Evolutionary conservation across 2,113 vertebrate species (phyloP).

Genomic region (Psephotus haematonotus): DNA sequence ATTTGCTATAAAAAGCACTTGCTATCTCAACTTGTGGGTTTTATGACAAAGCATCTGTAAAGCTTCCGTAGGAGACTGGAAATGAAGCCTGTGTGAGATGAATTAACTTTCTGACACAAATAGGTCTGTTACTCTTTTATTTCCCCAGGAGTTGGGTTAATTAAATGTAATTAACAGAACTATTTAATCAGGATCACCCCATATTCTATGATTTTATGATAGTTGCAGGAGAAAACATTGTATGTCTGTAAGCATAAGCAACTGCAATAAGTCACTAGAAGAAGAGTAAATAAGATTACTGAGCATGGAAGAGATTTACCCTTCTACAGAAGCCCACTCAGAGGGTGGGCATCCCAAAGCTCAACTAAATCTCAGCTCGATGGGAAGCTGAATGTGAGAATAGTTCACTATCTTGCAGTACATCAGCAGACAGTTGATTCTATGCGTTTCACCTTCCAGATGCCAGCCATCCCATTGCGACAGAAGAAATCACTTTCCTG

Average conservation of each 20-base stretch:
- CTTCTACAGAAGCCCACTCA: background rate
- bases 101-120: background rate
- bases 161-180: background rate
- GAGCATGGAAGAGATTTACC: background rate
- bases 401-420: background rate
- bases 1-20: background rate
- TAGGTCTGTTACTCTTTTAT: background rate
- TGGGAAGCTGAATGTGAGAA: background rate
- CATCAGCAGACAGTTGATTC: background rate
- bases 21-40: background rate
- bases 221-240: background rate
- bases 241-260: background rate
- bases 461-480: background rate
- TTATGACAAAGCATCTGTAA: background rate
- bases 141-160: background rate
- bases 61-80: background rate
- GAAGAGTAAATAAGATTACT: background rate
- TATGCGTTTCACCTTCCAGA: background rate
- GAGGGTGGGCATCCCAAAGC: background rate
- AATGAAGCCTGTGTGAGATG: background rate
- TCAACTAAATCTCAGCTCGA: background rate
- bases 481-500: background rate
- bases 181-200: background rate
- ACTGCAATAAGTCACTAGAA: background rate
- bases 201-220: background rate